Evolutionary conservation across 2,797 vertebrate species (phyloP), one percentile per base, ranked within the genome.

Genomic region (Hippocampus kuda): DNA sequence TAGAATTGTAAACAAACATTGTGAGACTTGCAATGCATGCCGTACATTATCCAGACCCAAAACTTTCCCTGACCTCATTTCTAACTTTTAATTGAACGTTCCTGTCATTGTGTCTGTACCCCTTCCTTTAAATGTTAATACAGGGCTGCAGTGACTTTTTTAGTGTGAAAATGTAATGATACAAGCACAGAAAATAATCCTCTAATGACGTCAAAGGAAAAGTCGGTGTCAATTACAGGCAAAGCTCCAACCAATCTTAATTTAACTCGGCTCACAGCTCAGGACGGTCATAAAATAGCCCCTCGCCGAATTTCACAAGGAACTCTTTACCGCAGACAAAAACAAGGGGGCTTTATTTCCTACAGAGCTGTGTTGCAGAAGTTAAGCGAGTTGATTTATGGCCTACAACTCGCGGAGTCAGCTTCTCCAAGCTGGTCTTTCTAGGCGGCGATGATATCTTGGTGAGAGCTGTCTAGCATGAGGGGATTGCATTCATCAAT

Each of bases 401-500:
- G 72, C 54, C 64, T 20, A 70, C 65, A 78, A 79, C 75, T 76
- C 77, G 68, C 65, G 72, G 73, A 85, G 85, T 84, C 82, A 80
- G 79, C 77, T 75, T 81, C 75, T 75, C 70, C 72, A 27, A 65
- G 78, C 72, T 71, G 77, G 68, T 63, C 84, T 82, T 87, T 78
- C 77, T 68, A 75, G 79, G 82, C 85, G 68, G 78, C 22, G 82
- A 89, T 89, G 85, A 83, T 88, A 87, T 89, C 88, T 88, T 68
- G 71, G 78, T 74, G 83, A 83, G 84, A 75, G 82, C 87, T 82
- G 84, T 88, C 82, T 41, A 70, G 66, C 83, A 86, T 83, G 83
- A 90, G 88, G 87, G 84, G 77, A 85, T 81, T 78, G 84, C 82
- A 87, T 86, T 89, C 86, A 91, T 92, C 89, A 89, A 82, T 87